Evolutionary conservation across 2,797 vertebrate genomes (phyloP).

Genomic region (Margarornis squamiger): DNA sequence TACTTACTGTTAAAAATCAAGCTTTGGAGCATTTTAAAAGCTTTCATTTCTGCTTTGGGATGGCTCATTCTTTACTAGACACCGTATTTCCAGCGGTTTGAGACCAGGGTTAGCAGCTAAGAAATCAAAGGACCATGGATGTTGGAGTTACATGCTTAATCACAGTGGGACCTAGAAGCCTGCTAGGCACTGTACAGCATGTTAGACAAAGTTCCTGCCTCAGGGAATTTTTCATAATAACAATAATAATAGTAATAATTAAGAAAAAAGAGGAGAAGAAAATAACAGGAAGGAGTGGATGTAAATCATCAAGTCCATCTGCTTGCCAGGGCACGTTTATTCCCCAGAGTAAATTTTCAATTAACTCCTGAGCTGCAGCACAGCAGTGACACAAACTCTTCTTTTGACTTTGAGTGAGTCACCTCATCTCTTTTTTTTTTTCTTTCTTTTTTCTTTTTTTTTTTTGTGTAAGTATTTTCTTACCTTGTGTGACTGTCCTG

Average conservation of each 20-base stretch:
- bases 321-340: background rate
- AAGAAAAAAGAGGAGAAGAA: background rate
- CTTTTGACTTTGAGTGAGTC: background rate
- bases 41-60: constrained; percentile 24
- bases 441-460: background rate
- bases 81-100: background rate
- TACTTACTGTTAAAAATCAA: background rate
- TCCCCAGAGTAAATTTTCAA: background rate
- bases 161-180: background rate
- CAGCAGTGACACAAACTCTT: background rate
- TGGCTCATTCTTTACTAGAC: background rate
- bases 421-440: background rate
- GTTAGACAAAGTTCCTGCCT: background rate
- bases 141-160: background rate
- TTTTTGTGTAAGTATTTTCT: background rate
- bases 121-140: background rate
- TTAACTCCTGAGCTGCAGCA: background rate
- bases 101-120: background rate
- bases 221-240: background rate
- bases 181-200: background rate
- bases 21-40: constrained; percentile 7
- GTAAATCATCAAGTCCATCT: background rate
- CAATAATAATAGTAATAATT: background rate
- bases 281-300: background rate
- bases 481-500: background rate